Evolutionary conservation across 2,113 vertebrate genomes (phyloP).

Genomic region (Crotophaga sulcirostris): DNA sequence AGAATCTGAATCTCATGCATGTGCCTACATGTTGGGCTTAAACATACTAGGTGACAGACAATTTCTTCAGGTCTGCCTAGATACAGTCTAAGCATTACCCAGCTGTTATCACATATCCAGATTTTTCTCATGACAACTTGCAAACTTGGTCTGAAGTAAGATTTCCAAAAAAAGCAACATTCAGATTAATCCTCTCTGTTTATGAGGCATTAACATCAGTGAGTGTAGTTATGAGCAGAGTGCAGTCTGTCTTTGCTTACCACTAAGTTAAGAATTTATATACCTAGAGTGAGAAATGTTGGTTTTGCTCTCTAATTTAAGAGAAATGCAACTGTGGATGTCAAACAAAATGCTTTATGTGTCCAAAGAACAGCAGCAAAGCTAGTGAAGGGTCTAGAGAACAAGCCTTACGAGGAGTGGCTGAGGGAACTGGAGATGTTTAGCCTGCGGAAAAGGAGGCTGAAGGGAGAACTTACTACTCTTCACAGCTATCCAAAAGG

Average conservation of each 20-base stretch:
- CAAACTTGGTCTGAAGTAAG: neutral
- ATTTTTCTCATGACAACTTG: neutral
- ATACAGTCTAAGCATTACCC: neutral
- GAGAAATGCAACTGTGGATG: neutral
- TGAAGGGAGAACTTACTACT: rapidly evolving
- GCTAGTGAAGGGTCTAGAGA: neutral
- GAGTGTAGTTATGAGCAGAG: neutral
- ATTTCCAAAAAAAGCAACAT: neutral
- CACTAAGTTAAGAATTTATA: neutral
- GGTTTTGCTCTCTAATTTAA: neutral
- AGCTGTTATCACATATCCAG: neutral
- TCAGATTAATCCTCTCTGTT: neutral
- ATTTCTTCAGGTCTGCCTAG: neutral
- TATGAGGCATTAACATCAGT: neutral
- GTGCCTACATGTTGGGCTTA: too few species aligned
- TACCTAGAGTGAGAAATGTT: neutral
- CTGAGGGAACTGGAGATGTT: neutral
- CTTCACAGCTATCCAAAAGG: neutral
- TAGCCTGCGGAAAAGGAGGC: neutral
- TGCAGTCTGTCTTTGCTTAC: neutral
- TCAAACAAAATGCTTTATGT: neutral
- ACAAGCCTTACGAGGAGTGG: rapidly evolving
- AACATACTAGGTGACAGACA: neutral
- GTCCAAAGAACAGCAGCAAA: neutral
- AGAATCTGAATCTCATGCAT: neutral